phyloP scores from a whole-genome alignment of 2,113 vertebrate species.

The Cathartes aura region DNA sequence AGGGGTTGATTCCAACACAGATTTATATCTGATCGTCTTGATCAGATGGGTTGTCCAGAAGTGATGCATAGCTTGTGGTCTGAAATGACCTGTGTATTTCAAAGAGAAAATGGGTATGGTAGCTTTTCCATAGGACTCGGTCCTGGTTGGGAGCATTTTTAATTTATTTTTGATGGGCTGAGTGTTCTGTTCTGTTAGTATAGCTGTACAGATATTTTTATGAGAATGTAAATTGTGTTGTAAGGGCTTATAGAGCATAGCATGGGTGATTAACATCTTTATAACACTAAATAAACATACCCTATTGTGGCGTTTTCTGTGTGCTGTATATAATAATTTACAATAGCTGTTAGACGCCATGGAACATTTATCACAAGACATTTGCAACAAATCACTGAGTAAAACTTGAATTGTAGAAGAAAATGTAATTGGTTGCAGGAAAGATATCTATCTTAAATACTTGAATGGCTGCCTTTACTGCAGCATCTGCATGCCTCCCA shows the following conservation, averaged over 20 bases:
- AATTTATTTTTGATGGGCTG: conserved; percentile 42
- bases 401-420: neutral
- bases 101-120: neutral
- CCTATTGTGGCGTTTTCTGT: conserved; percentile 42
- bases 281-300: conserved; percentile 63
- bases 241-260: conserved; percentile 39
- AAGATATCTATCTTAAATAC: neutral
- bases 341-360: conserved; percentile 34
- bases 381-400: conserved; percentile 35
- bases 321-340: conserved; percentile 35
- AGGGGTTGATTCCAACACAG: neutral
- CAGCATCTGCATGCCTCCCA: neutral
- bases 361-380: conserved; percentile 55
- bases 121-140: neutral
- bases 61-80: neutral
- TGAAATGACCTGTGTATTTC: conserved; percentile 11
- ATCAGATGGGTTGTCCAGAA: neutral
- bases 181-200: conserved; percentile 28
- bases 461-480: conserved; percentile 2
- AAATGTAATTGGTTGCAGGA: conserved; percentile 2
- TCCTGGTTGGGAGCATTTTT: conserved; percentile 50
- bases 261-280: conserved; percentile 62
- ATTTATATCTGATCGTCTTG: neutral
- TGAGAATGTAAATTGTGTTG: conserved; percentile 56
- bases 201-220: conserved; percentile 39